Evolutionary conservation across 2,888 invertebrate species (phyloP), one percentile per base, ranked within the genome.

Genomic region (Phlogophora meticulosa): DNA sequence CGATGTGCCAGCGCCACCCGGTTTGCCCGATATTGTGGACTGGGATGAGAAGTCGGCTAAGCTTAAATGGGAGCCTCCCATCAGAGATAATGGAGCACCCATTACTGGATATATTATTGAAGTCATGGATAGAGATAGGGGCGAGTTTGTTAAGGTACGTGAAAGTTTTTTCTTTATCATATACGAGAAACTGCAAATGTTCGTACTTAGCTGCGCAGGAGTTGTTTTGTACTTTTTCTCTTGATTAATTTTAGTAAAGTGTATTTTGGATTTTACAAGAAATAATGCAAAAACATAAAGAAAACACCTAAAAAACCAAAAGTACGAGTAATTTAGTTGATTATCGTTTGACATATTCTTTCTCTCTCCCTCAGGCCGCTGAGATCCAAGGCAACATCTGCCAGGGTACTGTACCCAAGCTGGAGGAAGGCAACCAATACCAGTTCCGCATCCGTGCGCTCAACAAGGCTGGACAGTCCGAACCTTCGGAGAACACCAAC

Each of bases 401-500:
- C 89, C 97, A 97, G 85, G 99, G 98, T 34, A 97, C 98, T 10
- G 99, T 99, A 0, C 97, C 97, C 0, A 98, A 98, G 91, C 94
- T 99, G 84, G 98, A 98, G 87, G 98, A 99, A 93, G 99, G 99
- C 22, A 98, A 98, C 91, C 98, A 99, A 87, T 99, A 99, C 91
- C 99, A 99, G 92, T 99, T 99, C 96, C 96, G 99, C 40, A 97
- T 99, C 2, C 96, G 98, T n/a, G 99, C 99, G 22, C 95, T 99
- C 15, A 99, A 99, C 94, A 98, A 99, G 94, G 99, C 99, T 51
- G 99, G 99, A 1, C 97, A 97, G 46, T 98, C 98, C 0, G 98
- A 98, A 84, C 98, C 99, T 0, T 98, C 98, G 28, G 98, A 99
- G 92, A 98, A 98, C 87, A 98, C 98, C 58, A 98, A 98, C 93